Evolutionary conservation across 2,797 vertebrate species (phyloP).

Genomic region (Myripristis murdjan): DNA sequence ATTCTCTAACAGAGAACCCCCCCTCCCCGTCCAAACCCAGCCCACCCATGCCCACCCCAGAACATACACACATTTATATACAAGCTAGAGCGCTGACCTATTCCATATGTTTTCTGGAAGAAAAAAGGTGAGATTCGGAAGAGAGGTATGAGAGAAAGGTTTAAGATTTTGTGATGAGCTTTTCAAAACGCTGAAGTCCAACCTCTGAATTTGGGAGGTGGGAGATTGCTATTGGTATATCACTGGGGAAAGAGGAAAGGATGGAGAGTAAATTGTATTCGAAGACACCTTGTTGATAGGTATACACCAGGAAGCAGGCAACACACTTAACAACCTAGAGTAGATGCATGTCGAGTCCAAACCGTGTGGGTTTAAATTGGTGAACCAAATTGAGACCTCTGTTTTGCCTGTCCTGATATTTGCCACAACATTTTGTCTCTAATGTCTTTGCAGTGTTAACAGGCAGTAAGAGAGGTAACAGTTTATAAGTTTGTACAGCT

Average conservation of each 20-base stretch:
- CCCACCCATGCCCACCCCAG: neutral
- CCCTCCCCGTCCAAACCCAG: neutral
- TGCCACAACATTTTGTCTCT: slow-evolving; percentile 15
- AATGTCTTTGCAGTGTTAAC: slow-evolving; percentile 13
- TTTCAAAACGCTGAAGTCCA: slow-evolving; percentile 25
- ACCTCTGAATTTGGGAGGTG: slow-evolving; percentile 44
- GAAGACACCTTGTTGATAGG: slow-evolving; percentile 6
- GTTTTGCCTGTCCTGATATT: slow-evolving; percentile 33
- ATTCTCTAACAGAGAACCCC: slow-evolving; percentile 33
- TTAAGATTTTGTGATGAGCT: slow-evolving; percentile 11
- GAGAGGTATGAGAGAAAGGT: slow-evolving; percentile 37
- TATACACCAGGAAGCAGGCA: neutral
- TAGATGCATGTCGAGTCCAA: slow-evolving; percentile 28
- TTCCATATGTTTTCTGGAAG: slow-evolving; percentile 33
- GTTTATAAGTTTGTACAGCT: too few species aligned
- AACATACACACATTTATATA: slow-evolving; percentile 54
- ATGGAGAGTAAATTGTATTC: neutral
- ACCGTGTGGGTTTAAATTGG: neutral
- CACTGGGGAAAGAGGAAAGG: slow-evolving; percentile 2
- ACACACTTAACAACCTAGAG: slow-evolving; percentile 2
- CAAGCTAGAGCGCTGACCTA: slow-evolving; percentile 40
- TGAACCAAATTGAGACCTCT: slow-evolving; percentile 31
- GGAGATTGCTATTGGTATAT: slow-evolving; percentile 35
- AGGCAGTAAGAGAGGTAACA: too few species aligned
- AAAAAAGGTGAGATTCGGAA: slow-evolving; percentile 27